Conservation (phyloP, 2,888 invertebrate genomes). For the Mimachlamys varia region DNA sequence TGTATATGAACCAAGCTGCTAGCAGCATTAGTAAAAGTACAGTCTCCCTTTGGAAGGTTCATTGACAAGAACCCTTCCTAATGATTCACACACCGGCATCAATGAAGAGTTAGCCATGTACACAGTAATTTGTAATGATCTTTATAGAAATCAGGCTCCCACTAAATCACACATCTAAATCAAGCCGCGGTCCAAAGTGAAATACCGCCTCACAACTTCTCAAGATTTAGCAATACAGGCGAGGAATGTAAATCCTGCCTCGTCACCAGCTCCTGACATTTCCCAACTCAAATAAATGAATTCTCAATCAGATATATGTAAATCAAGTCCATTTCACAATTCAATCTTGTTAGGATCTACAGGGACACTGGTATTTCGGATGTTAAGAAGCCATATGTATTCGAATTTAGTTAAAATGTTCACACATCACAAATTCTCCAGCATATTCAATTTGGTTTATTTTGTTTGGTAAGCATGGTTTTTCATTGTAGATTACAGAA, state of each 20-base stretch:
- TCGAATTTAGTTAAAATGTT: slow-evolving; percentile 23
- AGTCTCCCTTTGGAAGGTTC: neutral
- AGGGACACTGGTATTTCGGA: neutral
- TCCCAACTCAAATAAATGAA: slow-evolving; percentile 7
- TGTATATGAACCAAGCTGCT: neutral
- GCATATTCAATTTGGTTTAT: slow-evolving; percentile 34
- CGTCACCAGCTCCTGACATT: slow-evolving; percentile 28
- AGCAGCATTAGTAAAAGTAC: neutral
- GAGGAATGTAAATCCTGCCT: neutral
- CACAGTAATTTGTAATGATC: slow-evolving; percentile 26
- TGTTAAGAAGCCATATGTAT: slow-evolving; percentile 31
- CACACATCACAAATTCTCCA: slow-evolving; percentile 34
- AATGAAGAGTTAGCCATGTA: slow-evolving; percentile 1
- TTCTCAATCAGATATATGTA: slow-evolving; percentile 27
- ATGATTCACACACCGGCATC: neutral
- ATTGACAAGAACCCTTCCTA: neutral
- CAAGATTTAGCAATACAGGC: neutral
- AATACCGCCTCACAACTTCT: neutral
- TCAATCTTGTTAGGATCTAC: slow-evolving; percentile 6
- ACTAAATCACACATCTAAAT: neutral
- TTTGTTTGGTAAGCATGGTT: slow-evolving; percentile 23
- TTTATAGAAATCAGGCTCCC: neutral
- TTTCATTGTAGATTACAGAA: slow-evolving; percentile 5
- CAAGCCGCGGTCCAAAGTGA: neutral
- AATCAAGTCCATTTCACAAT: slow-evolving; percentile 31